Percentiles rank a stretch among this genome's conserved stretches.
phyloP scores from a whole-genome alignment of 2,888 invertebrate species.

The Stenodera caucasica region DNA sequence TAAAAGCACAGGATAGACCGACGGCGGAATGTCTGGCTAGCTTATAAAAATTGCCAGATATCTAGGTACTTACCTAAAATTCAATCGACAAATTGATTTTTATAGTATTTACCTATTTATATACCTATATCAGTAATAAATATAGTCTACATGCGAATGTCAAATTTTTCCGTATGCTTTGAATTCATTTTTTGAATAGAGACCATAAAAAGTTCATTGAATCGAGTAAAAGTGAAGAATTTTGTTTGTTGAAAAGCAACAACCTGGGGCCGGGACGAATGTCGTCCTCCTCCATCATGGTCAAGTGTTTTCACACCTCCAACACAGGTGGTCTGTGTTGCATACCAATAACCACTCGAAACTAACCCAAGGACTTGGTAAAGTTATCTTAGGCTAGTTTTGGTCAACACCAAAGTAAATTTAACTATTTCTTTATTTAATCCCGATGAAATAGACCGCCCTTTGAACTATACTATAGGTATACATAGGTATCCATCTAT shows the following conservation, averaged over 20 bases:
- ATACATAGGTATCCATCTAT: neutral
- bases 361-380: constrained; percentile 17
- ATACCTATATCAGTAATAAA: too few species aligned
- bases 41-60: neutral
- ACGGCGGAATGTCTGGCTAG: neutral
- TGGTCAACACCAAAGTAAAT: constrained; percentile 18
- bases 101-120: too few species aligned
- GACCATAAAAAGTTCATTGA: too few species aligned
- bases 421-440: constrained; percentile 35
- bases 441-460: constrained; percentile 34
- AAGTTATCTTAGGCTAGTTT: constrained; percentile 41
- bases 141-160: too few species aligned
- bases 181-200: too few species aligned
- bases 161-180: too few species aligned
- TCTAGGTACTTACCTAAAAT: too few species aligned
- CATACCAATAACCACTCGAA: constrained; percentile 30
- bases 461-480: constrained; percentile 19
- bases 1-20: constrained; percentile 3
- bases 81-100: too few species aligned
- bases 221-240: too few species aligned
- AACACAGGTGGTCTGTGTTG: constrained; percentile 36
- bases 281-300: constrained; percentile 1
- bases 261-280: neutral
- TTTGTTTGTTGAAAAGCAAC: neutral
- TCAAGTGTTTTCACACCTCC: constrained; percentile 30